Evolutionary conservation across 2,888 invertebrate genomes (phyloP).

Genomic region (Onthophagus sagittarius): DNA sequence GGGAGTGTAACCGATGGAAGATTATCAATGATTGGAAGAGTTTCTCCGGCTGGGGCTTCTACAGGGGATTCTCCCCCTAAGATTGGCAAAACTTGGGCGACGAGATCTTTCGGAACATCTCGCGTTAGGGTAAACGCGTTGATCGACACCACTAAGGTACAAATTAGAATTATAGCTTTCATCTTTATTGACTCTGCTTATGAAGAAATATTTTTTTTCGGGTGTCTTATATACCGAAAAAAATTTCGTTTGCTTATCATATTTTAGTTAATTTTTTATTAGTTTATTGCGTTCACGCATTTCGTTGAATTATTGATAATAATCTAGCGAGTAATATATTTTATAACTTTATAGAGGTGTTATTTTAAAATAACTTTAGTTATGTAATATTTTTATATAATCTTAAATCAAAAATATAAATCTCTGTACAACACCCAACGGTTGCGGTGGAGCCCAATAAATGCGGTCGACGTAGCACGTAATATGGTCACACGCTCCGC

Average conservation of each 20-base stretch:
- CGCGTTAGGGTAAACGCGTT: neutral
- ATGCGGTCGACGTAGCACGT: neutral
- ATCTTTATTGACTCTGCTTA: neutral
- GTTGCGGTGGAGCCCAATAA: neutral
- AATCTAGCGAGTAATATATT: neutral
- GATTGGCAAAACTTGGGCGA: neutral
- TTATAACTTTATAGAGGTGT: neutral
- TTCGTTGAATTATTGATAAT: neutral
- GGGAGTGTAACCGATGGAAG: neutral
- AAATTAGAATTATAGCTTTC: conserved; percentile 1
- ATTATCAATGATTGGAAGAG: neutral
- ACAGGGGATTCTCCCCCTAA: neutral
- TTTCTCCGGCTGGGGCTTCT: neutral
- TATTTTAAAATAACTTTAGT: no score
- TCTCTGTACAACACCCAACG: neutral
- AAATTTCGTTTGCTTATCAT: neutral
- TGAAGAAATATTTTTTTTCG: neutral
- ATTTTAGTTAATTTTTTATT: neutral
- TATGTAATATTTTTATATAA: neutral
- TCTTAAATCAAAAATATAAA: neutral
- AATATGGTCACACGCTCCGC: neutral
- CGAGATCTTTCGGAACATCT: neutral
- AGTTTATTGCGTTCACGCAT: neutral
- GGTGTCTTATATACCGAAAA: neutral
- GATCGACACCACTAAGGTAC: neutral